Conservation (phyloP, 2,113 vertebrate genomes). For the Stegastes partitus region DNA sequence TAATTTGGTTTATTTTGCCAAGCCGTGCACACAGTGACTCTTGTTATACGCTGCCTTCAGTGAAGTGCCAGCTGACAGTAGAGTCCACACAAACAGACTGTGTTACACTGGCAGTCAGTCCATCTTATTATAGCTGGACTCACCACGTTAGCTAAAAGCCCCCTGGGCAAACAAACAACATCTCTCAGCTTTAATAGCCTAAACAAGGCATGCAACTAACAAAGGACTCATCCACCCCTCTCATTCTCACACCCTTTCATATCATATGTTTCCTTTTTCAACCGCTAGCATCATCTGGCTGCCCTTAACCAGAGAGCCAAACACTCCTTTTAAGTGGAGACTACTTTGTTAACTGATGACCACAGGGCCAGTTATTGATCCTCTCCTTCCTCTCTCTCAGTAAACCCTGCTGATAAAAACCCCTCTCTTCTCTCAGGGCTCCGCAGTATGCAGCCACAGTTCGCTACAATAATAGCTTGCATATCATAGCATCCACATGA, state of each 20-base stretch:
- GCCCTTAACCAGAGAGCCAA: conserved; percentile 82
- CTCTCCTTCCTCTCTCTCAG: conserved; percentile 72
- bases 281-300: conserved; percentile 82
- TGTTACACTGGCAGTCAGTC: conserved; percentile 49
- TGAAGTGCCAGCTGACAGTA: conserved; percentile 46
- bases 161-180: conserved; percentile 74
- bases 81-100: conserved; percentile 41
- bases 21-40: not conserved
- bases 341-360: conserved; percentile 87
- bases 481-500: conserved; percentile 78
- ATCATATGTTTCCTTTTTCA: conserved; percentile 80
- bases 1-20: conserved; percentile 4
- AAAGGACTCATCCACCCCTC: conserved; percentile 72
- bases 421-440: conserved; percentile 71
- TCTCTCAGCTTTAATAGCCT: conserved; percentile 76
- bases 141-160: conserved; percentile 70
- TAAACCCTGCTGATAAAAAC: conserved; percentile 78
- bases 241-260: conserved; percentile 76
- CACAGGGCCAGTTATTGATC: conserved; percentile 86
- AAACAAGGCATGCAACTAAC: conserved; percentile 77
- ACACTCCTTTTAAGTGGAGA: conserved; percentile 81
- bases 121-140: conserved; percentile 74
- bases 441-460: conserved; percentile 52
- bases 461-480: conserved; percentile 79
- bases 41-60: conserved; percentile 17